A percentile compares a stretch with the other conserved stretches of the same genome.
Conservation (phyloP, 2,113 vertebrate species). For the Mobula hypostoma region DNA sequence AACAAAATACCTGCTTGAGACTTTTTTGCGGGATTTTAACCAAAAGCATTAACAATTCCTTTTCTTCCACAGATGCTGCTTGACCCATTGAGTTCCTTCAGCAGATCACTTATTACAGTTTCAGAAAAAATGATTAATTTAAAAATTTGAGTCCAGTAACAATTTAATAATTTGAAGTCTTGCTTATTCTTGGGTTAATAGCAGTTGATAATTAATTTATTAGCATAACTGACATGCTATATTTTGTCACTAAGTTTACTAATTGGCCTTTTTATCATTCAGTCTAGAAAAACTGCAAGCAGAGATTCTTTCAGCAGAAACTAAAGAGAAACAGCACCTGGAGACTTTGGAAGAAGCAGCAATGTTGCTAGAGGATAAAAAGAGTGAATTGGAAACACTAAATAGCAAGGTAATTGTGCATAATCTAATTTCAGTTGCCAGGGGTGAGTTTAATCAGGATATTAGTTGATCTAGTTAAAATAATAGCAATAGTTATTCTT, state of each 20-base stretch:
- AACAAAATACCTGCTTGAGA: too few relatives aligned
- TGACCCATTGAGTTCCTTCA: too few relatives aligned
- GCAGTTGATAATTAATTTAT: not conserved
- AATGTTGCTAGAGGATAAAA: conserved; percentile 55
- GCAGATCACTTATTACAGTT: too few relatives aligned
- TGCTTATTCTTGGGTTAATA: not conserved
- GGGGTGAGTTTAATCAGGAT: not conserved
- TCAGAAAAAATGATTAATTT: too few relatives aligned
- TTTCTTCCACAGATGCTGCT: too few relatives aligned
- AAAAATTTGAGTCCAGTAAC: too few relatives aligned
- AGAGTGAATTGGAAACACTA: conserved; percentile 56
- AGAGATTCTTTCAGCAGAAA: conserved; percentile 54
- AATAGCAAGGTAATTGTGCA: conserved; percentile 54
- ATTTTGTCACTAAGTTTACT: not conserved
- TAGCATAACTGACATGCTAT: not conserved
- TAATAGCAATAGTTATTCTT: not conserved
- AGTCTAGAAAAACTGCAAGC: conserved; percentile 66
- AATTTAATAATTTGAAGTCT: too few relatives aligned
- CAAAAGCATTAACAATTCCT: too few relatives aligned
- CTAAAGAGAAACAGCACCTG: conserved; percentile 54
- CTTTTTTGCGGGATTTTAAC: too few relatives aligned
- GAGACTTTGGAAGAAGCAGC: conserved; percentile 61
- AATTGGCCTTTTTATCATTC: conserved; percentile 27
- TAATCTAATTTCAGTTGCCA: too few relatives aligned
- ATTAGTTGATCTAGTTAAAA: not conserved